Evolutionary conservation across 2,797 vertebrate genomes (phyloP), one percentile per base, ranked within the genome.

Genomic region (Nasua narica): DNA sequence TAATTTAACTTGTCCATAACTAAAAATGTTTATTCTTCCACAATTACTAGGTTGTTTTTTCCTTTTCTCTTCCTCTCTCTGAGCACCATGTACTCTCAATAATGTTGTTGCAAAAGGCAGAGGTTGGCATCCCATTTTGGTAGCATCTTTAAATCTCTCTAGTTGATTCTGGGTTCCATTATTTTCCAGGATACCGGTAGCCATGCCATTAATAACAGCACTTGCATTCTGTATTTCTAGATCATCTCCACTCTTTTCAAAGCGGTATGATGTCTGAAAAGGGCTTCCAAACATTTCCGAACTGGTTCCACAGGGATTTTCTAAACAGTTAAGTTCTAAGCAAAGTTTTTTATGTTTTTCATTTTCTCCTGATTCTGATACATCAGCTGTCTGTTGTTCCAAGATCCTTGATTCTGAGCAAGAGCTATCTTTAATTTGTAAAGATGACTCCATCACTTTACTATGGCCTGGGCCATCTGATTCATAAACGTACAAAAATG

Each of bases 1-100:
- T 77, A 97, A 77, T 69, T 98, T 98, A 87, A 98, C 67, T 1
- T 93, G 94, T 29, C 93, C 2, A 32, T 95, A 97, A 96, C n/a
- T 82, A 96, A 94, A 90, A 94, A 82, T 65, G 89, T 91, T 54
- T 72, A 3, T 76, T 96, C 70, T 69, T 94, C 81, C 65, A 79
- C 32, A 52, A 70, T 46, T 70, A 94, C 77, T 87, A 82, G 9
- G 37, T 62, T 58, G 87, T 83, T 67, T 86, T 94, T 60, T 43
- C 23, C 35, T 76, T 95, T 85, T 87, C 12, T 50, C 65, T 19
- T 87, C 83, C 65, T 95, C 95, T 96, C 84, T 92, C 87, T 89
- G 69, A 83, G 82, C 18, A 58, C 60, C 67, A 84, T 25, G 37
- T 5, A 19, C 60, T 81, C 77, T 96, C 14, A 97, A 14, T 83